phyloP scores from a whole-genome alignment of 2,888 invertebrate genomes.

The Chrysolina oricalcia region DNA sequence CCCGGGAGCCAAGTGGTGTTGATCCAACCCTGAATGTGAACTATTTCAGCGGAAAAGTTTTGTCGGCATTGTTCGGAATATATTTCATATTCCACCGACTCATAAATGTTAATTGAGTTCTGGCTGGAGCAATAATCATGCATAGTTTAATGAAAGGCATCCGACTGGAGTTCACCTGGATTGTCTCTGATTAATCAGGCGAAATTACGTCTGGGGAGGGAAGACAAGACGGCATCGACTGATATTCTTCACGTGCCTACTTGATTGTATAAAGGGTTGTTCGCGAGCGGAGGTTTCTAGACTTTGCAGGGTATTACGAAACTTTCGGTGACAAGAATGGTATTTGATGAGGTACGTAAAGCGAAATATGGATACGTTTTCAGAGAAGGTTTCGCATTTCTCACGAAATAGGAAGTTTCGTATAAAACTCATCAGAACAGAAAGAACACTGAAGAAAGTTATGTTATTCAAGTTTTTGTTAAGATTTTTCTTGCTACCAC shows the following conservation, averaged over 20 bases:
- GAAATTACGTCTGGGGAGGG: constrained; percentile 45
- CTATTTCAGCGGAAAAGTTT: constrained; percentile 7
- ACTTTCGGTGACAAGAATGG: neutral
- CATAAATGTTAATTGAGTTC: constrained; percentile 44
- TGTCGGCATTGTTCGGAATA: constrained; percentile 20
- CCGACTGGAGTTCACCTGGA: constrained; percentile 43
- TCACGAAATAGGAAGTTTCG: too few relatives aligned
- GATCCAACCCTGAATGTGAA: too few relatives aligned
- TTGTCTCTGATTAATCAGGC: constrained; percentile 50
- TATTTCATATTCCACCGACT: constrained; percentile 25
- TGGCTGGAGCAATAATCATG: constrained; percentile 34
- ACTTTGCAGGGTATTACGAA: too few relatives aligned
- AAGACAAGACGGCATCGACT: neutral
- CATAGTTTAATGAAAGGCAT: constrained; percentile 40
- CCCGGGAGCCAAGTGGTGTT: too few relatives aligned
- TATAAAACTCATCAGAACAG: too few relatives aligned
- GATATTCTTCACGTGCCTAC: constrained; percentile 6
- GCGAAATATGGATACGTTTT: too few relatives aligned
- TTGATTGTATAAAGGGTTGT: neutral
- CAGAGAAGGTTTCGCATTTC: too few relatives aligned
- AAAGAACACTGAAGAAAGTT: too few relatives aligned
- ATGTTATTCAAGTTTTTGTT: too few relatives aligned
- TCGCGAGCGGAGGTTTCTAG: too few relatives aligned
- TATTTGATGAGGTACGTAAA: too few relatives aligned
- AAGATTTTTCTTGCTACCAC: too few relatives aligned